Conservation (phyloP, 2,888 invertebrate genomes). For the Eupelmus urozonus region DNA sequence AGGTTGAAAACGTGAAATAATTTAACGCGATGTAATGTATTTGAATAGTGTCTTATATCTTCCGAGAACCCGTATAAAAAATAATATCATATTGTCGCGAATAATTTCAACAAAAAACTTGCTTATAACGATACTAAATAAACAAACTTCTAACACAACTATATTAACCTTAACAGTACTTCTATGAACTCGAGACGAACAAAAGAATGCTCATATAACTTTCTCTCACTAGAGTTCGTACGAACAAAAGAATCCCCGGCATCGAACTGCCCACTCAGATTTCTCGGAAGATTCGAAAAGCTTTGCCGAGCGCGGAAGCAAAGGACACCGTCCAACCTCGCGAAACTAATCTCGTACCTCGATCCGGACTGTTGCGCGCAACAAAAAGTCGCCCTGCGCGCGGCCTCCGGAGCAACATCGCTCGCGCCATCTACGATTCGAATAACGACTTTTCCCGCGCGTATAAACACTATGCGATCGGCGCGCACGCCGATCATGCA, state of each 20-base stretch:
- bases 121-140: background rate
- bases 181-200: too few relatives aligned
- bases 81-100: too few relatives aligned
- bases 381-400: background rate
- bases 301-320: background rate
- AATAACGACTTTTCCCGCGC: background rate
- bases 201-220: too few relatives aligned
- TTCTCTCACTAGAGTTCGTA: too few relatives aligned
- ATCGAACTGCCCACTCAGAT: too few relatives aligned
- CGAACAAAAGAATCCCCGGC: too few relatives aligned
- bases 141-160: too few relatives aligned
- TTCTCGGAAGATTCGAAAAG: too few relatives aligned
- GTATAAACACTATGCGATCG: too few relatives aligned
- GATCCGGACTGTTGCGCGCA: background rate
- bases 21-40: background rate
- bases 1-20: background rate
- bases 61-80: background rate
- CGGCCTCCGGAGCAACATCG: background rate
- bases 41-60: background rate
- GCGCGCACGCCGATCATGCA: too few relatives aligned
- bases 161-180: too few relatives aligned
- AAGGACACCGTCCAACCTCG: background rate
- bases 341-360: background rate
- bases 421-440: background rate
- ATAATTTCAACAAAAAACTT: too few relatives aligned